Evolutionary conservation across 2,888 invertebrate genomes (phyloP).

Genomic region (Leptopilina syphax): DNA sequence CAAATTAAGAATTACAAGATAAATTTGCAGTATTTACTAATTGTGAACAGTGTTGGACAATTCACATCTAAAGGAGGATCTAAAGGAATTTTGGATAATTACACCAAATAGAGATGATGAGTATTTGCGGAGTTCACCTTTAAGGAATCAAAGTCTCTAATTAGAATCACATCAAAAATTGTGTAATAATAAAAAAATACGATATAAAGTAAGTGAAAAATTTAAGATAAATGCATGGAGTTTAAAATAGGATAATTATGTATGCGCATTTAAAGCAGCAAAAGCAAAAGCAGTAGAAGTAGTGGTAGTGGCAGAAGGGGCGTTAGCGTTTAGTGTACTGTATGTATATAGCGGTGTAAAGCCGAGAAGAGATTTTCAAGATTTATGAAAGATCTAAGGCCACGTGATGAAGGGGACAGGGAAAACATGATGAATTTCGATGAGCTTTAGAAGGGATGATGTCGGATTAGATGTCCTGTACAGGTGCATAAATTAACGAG

Average conservation of each 20-base stretch:
- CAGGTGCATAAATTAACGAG: constrained; percentile 62
- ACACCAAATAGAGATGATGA: no score
- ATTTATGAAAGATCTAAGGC: not conserved
- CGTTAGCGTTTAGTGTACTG: not conserved
- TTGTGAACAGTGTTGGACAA: no score
- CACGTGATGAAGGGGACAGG: constrained; percentile 13
- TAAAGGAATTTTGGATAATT: no score
- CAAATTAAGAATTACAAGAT: no score
- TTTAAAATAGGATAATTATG: not conserved
- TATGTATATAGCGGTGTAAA: not conserved
- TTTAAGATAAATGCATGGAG: not conserved
- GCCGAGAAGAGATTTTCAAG: constrained; percentile 10
- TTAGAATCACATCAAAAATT: no score
- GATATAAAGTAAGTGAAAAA: not conserved
- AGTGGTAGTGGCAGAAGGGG: not conserved
- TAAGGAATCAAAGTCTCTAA: no score
- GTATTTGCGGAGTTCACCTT: no score
- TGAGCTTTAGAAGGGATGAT: constrained; percentile 41
- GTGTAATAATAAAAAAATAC: not conserved
- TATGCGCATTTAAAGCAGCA: constrained; percentile 10
- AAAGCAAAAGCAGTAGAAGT: no score
- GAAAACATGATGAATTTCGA: constrained; percentile 34
- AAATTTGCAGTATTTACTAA: no score
- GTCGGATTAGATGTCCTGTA: constrained; percentile 50
- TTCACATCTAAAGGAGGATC: no score